Conservation (phyloP, 2,113 vertebrate species). For the Gambusia holbrooki region DNA sequence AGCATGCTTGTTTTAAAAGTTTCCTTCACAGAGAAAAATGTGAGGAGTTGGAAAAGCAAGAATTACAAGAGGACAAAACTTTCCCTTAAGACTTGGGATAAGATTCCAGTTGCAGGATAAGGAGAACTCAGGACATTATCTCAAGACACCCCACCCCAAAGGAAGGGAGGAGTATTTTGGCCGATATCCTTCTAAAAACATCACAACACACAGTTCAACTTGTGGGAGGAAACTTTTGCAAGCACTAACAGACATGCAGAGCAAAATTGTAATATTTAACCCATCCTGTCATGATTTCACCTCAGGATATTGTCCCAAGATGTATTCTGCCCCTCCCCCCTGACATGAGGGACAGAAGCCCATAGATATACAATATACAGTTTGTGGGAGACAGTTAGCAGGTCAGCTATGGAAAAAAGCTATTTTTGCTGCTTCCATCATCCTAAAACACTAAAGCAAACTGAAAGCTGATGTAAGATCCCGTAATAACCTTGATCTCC, state of each 20-base stretch:
- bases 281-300: not conserved
- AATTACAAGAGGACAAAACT: not conserved
- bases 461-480: constrained; percentile 18
- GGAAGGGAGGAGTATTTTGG: not conserved
- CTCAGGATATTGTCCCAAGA: not conserved
- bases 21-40: not conserved
- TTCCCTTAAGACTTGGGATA: not conserved
- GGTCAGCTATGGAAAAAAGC: not conserved
- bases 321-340: not conserved
- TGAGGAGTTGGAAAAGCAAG: not conserved
- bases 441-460: not conserved
- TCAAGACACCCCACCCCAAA: not conserved
- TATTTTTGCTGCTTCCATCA: not conserved
- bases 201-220: not conserved
- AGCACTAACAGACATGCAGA: not conserved
- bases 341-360: not conserved
- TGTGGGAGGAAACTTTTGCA: not conserved
- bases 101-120: not conserved
- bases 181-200: no score
- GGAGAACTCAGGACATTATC: not conserved
- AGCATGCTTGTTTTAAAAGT: not conserved
- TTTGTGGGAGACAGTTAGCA: not conserved
- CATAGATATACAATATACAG: not conserved
- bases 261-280: not conserved
- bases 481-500: constrained; percentile 12